Percentiles rank a stretch among this genome's conserved stretches.
These are phyloP conservation scores for Caiman crocodilus DNA, from an alignment of 2,797 vertebrate genomes.

Conservation along the genomic window DNA sequence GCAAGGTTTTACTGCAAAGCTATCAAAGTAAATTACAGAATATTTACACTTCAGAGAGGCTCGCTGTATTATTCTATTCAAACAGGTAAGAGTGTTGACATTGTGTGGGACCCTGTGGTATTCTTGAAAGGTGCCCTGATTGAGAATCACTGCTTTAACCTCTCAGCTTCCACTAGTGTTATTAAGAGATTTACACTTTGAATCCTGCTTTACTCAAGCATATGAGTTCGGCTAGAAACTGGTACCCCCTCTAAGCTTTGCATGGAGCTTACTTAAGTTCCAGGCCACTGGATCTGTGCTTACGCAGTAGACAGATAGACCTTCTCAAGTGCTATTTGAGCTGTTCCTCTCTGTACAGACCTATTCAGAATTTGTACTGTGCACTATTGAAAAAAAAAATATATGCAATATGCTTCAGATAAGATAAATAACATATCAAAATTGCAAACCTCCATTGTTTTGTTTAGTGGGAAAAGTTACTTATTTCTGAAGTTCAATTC, in stretches of 20 bases:
- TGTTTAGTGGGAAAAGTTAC: not conserved
- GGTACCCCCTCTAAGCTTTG: not conserved
- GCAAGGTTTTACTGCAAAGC: not conserved
- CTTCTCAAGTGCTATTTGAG: not conserved
- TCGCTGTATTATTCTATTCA: not conserved
- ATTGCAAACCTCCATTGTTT: not conserved
- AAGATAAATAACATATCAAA: not conserved
- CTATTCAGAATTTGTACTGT: not conserved
- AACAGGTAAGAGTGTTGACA: not conserved
- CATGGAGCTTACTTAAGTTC: not conserved
- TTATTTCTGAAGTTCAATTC: not conserved
- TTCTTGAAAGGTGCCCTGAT: not conserved
- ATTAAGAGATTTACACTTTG: not conserved
- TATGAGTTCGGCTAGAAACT: not conserved
- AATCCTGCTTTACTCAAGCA: fast-evolving
- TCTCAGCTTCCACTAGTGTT: not conserved
- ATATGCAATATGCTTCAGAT: not conserved
- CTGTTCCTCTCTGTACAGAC: not conserved
- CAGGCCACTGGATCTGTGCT: not conserved
- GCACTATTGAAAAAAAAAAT: not conserved
- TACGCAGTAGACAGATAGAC: not conserved
- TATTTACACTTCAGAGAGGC: not conserved
- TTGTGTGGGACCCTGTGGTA: too few relatives aligned
- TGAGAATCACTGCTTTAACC: not conserved
- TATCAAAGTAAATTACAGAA: not conserved